Base-by-base conservation (phyloP, 2,888 invertebrate species). In the Nomada lathburiana region DNA sequence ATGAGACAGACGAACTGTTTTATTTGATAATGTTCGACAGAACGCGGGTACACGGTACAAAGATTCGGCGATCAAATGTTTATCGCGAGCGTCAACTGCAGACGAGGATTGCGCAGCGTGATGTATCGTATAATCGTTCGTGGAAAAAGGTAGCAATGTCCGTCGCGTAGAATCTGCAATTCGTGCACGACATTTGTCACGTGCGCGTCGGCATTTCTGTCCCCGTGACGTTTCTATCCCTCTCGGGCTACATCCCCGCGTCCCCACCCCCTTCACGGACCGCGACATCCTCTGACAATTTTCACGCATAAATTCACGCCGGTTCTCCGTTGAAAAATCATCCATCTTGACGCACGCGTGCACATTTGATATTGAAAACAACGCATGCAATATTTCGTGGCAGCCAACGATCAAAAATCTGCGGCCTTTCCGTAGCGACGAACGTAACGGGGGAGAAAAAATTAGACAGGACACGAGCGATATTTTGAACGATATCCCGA, bases 331-430 rank as follows among this genome's bases (percentile, higher is more conserved):
- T 47, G 23, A 52, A 67, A 55, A 72, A 53, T 59, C 50, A 63
- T 47, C 57, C 80, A 69, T 23, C 77, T 71, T 23, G 79, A 69
- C 63, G 53, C 76, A 73, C 63, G 72, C 77, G 82, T 77, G 83
- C 83, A 82, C 74, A 63, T 59, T 57, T 50, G 23, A 65, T 60
- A 70, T 42, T 16, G 53, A 76, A 78, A 64, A 78, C 75, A 72
- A 72, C 42, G 62, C 83, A 73, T 83, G 78, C 82, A 82, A 63
- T 11, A 47, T 60, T 59, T 50, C 55, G 52, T 59, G 55, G 62
- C 69, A 26, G 44, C 47, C 20, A 20, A 26, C 47, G 64, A 57
- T 68, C 47, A 57, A 55, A 62, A 44, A 42, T 20, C 55, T 50
- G 50, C 64, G 59, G 36, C 18, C 52, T 29, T 42, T 18, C 67